A percentile compares a stretch with the other conserved stretches of the same genome.
Evolutionary conservation across 2,888 invertebrate genomes (phyloP).

Genomic region (Oxyteleia sp.): DNA sequence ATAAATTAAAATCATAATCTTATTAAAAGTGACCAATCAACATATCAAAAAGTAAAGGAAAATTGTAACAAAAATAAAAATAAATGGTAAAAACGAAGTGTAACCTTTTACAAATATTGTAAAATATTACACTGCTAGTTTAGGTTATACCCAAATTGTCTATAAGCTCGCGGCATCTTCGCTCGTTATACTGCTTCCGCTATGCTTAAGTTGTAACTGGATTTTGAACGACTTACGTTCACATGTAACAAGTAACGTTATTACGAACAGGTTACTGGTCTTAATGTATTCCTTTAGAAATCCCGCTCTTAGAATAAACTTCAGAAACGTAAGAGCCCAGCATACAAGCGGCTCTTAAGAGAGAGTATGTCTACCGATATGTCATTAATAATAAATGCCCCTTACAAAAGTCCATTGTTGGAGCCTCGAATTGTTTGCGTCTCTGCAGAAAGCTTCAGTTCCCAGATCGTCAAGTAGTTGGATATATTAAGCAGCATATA

Average conservation of each 20-base stretch:
- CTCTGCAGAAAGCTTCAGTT: conserved; percentile 71
- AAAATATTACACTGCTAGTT: conserved; percentile 24
- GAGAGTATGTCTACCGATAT: conserved; percentile 77
- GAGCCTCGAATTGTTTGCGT: conserved; percentile 80
- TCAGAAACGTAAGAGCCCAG: conserved; percentile 71
- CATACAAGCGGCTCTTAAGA: conserved; percentile 73
- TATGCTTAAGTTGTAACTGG: conserved; percentile 72
- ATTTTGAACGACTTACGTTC: conserved; percentile 72
- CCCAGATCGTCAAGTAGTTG: conserved; percentile 66
- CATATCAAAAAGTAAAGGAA: too few species aligned
- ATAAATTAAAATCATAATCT: too few species aligned
- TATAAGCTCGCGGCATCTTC: conserved; percentile 68
- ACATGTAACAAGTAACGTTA: conserved; percentile 74
- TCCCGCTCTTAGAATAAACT: conserved; percentile 77
- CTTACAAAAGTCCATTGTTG: conserved; percentile 82
- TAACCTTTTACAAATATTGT: conserved; percentile 8
- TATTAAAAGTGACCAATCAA: too few species aligned
- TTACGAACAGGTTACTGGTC: conserved; percentile 74
- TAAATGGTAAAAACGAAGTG: too few species aligned
- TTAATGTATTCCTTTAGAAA: conserved; percentile 80
- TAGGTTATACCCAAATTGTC: conserved; percentile 48
- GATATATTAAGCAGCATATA: conserved; percentile 59
- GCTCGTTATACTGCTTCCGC: conserved; percentile 57
- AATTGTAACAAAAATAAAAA: conserved; percentile 14
- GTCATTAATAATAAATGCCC: conserved; percentile 78